Percentiles rank a stretch among this genome's conserved stretches.
These are phyloP conservation scores for Chelon labrosus DNA, from an alignment of 2,797 vertebrate genomes.

Conservation along the genomic window DNA sequence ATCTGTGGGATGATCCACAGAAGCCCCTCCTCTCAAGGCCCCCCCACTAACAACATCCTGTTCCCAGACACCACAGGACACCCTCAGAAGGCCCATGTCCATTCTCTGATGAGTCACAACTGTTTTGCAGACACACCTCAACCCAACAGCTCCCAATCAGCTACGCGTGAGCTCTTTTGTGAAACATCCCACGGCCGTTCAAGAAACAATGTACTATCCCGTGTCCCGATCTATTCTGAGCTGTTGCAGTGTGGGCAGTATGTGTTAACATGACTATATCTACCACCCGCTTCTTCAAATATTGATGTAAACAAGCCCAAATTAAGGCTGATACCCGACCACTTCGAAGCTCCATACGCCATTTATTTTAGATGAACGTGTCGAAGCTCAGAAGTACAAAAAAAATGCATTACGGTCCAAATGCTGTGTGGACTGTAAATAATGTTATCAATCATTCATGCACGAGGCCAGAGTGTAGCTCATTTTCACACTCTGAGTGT, in stretches of 20 bases:
- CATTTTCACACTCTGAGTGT: conserved; percentile 8
- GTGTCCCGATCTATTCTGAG: conserved; percentile 4
- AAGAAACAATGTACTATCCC: too few species aligned
- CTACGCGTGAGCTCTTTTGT: too few species aligned
- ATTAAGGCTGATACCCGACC: conserved; percentile 15
- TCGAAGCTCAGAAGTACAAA: background rate
- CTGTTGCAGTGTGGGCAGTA: background rate
- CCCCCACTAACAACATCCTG: too few species aligned
- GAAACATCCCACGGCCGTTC: too few species aligned
- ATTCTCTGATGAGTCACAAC: too few species aligned
- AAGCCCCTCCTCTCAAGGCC: too few species aligned
- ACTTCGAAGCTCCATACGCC: background rate
- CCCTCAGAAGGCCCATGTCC: too few species aligned
- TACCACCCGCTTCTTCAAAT: conserved; percentile 12
- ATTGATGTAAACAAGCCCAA: conserved; percentile 15
- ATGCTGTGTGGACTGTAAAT: conserved; percentile 10
- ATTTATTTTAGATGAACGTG: background rate
- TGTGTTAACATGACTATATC: conserved; percentile 1
- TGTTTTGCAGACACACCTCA: too few species aligned
- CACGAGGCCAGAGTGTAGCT: background rate
- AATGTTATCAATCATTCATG: conserved; percentile 30
- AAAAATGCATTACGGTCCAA: conserved; percentile 8
- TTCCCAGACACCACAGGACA: too few species aligned
- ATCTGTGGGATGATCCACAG: too few species aligned
- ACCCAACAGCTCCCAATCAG: too few species aligned